Base-by-base conservation (phyloP, 2,113 vertebrate genomes). In the sheep (Ovis aries) region DNA sequence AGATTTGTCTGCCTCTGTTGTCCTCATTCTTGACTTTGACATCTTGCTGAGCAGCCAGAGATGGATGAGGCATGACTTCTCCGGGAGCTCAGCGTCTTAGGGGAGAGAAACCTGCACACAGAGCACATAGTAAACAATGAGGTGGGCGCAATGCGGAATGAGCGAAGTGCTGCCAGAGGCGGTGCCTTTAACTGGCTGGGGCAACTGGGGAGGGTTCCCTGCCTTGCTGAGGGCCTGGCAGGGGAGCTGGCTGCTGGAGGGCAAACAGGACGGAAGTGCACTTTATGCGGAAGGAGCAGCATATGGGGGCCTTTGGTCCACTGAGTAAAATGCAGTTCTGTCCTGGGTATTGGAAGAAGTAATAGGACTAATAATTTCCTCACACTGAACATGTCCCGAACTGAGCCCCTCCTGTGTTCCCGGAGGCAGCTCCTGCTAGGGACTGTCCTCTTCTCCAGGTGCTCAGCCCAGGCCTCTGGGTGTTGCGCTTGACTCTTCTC, bases 91-190 rank as follows among this genome's bases (percentile, higher is more conserved):
- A 0, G 48, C 11, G 43, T 40, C 14, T 55, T 3, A 27, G 19
- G 45, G 52, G 25, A 64, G 45, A 91, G 9, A 71, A 33, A 45
- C 12, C 43, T n/a, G n/a, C 40, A 25, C 12, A 7, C 43, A 88
- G 90, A 53, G 36, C 52, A 16, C 4, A 7, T 36, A 62, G 9
- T 15, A 62, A 31, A 23, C 78, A 71, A 5, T 8, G 40, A 77
- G 11, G 23, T 2, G 5, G 52, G 50, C 10, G 23, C 25, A 48
- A 3, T 23, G 45, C 2, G 11, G 16, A 62, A 9, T 48, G 43
- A 78, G 57, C 0, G 1, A 55, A 12, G 25, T 0, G 1, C 60
- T 8, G 16, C 5, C 17, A 7, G 43, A 87, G 60, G 36, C 2
- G 2, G 5, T 13, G 19, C 36, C 5, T 25, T 31, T 50, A 81